Base-by-base conservation (phyloP, 2,113 vertebrate species). In the Coptodon bakossiorum region DNA sequence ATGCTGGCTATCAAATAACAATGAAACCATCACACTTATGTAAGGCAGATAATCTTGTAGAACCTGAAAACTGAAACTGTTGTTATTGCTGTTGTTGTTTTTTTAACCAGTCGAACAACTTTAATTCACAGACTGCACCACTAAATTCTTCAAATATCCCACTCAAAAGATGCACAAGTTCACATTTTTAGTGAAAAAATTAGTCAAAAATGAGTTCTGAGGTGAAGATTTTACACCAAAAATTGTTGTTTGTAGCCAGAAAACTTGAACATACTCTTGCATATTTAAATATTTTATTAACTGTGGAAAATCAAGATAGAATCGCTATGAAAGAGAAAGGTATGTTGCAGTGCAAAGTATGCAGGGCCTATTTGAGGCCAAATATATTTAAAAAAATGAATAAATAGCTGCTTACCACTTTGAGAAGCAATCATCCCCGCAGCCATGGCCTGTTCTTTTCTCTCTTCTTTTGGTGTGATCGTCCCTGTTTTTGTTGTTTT, bases 401-500 rank as follows among this genome's bases (percentile, higher is more conserved):
- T 7, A 61, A 34, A 63, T 71, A 48, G n/a, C 38, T 88, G 91
- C 96, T 97, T 94, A 96, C 96, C 96, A 96, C 95, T 95, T 92
- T 94, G 93, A 95, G 94, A 95, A 95, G 94, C 82, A 93, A 96
- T 96, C 94, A 96, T 96, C 91, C 92, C 84, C 87, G 93, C 93
- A 91, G 96, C 95, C 96, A 96, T 97, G 94, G 86, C 89, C 90
- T 88, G 50, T 89, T 94, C 84, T 57, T 85, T 85, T 34, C 80
- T 59, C 40, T 50, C 80, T 83, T 86, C 92, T 89, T 87, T 61
- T 87, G 86, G 40, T 71, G 80, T 78, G 90, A 50, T 92, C 9
- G 22, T 81, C 38, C 61, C 59, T 48, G 36, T 79, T 89, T 73
- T 92, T 54, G 3, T 52, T 59, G 80, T 91, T 92, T 93, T 91